Conservation (phyloP, 2,797 vertebrate genomes). For the Coccyzus lansbergi region DNA sequence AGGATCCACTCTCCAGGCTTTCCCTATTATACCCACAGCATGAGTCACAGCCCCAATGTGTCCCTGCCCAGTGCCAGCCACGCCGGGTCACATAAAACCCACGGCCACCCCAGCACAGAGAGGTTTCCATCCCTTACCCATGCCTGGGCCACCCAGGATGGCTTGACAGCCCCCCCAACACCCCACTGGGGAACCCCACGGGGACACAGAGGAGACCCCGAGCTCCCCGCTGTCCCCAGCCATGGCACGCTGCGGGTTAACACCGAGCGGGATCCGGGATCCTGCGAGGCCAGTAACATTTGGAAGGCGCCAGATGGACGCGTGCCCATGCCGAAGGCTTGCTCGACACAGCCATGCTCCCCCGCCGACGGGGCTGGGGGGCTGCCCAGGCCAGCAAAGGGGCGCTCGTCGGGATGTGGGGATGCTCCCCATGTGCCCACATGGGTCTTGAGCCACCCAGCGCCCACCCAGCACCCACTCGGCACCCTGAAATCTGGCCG, state of each 20-base stretch:
- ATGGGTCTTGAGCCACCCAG: neutral
- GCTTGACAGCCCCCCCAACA: neutral
- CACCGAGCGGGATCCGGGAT: constrained; percentile 31
- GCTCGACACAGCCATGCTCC: constrained; percentile 25
- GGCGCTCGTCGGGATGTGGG: neutral
- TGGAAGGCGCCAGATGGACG: constrained; percentile 63
- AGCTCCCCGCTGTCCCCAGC: neutral
- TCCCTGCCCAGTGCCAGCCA: constrained; percentile 48
- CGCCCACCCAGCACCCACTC: neutral
- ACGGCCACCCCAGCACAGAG: too few relatives aligned
- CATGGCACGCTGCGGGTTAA: constrained; percentile 51
- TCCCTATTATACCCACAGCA: constrained; percentile 37
- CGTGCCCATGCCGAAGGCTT: constrained; percentile 54
- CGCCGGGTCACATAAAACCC: constrained; percentile 39
- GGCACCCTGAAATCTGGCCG: fast-evolving
- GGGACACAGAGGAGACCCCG: fast-evolving
- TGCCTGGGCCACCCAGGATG: fast-evolving
- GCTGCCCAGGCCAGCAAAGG: neutral
- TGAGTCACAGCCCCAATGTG: constrained; percentile 25
- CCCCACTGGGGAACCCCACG: neutral
- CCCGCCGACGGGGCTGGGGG: constrained; percentile 16
- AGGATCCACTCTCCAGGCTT: neutral
- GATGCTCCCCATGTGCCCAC: neutral
- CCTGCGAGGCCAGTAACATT: constrained; percentile 62
- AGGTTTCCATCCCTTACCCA: neutral